A percentile compares a stretch with the other conserved stretches of the same genome.
These are phyloP conservation scores for Pantherophis alleghaniensis DNA, from an alignment of 2,797 vertebrate genomes.

Conservation along the genomic window DNA sequence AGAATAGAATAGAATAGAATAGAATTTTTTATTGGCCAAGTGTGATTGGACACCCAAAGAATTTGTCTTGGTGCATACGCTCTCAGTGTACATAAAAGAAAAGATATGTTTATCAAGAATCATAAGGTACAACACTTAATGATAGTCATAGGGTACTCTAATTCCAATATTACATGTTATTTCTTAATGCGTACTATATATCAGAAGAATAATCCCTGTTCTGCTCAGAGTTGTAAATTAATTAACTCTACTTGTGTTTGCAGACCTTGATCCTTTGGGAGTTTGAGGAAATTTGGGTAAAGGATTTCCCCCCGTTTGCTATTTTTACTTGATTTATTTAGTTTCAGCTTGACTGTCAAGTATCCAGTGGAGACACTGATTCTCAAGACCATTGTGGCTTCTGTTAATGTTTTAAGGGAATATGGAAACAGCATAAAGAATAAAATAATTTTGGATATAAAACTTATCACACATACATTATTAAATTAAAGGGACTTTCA, in stretches of 20 bases:
- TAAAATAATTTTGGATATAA: neutral
- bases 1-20: no score
- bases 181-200: neutral
- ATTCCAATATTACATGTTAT: neutral
- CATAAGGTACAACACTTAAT: no score
- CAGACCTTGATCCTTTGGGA: neutral
- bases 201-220: neutral
- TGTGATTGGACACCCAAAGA: no score
- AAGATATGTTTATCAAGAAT: no score
- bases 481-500: neutral
- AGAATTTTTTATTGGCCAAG: no score
- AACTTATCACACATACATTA: neutral
- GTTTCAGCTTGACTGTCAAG: neutral
- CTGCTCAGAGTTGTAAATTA: neutral
- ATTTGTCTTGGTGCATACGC: no score
- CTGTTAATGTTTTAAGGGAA: neutral
- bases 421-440: neutral
- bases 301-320: neutral
- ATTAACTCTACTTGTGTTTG: neutral
- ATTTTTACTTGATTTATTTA: neutral
- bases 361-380: neutral
- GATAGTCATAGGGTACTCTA: no score
- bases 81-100: no score
- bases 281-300: neutral
- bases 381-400: neutral